These are phyloP conservation scores for Channa argus DNA, from an alignment of 2,113 vertebrate species.

Conservation along the genomic window DNA sequence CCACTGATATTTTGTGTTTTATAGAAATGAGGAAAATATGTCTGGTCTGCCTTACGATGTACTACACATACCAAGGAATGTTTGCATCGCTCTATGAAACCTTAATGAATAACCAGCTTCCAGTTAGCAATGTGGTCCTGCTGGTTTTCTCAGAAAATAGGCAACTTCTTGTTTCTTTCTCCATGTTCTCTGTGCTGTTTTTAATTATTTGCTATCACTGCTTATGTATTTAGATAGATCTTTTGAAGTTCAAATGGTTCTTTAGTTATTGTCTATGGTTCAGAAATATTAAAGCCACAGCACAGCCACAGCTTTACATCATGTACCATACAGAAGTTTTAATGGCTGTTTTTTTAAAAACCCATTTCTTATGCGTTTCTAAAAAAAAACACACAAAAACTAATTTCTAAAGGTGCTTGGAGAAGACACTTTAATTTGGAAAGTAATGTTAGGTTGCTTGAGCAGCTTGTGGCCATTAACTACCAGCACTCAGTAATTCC, in stretches of 20 bases:
- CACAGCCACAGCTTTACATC: slow-evolving; percentile 39
- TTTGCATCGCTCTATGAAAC: slow-evolving; percentile 48
- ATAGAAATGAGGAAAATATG: slow-evolving; percentile 61
- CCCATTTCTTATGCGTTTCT: no score
- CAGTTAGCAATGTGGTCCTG: slow-evolving; percentile 42
- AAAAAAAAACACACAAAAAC: no score
- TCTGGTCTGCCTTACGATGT: slow-evolving; percentile 45
- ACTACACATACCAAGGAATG: slow-evolving; percentile 36
- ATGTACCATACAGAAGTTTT: slow-evolving; percentile 22
- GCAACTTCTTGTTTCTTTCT: slow-evolving; percentile 3
- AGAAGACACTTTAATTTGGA: background rate
- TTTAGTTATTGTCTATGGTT: slow-evolving; percentile 18
- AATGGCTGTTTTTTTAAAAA: no score
- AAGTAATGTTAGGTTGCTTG: background rate
- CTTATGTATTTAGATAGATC: slow-evolving; percentile 20
- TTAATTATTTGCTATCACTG: slow-evolving; percentile 23
- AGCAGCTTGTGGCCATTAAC: background rate
- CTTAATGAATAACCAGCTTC: slow-evolving; percentile 44
- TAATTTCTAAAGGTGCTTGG: no score
- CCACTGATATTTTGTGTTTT: slow-evolving; percentile 68
- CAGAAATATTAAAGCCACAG: slow-evolving; percentile 38
- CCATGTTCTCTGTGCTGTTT: slow-evolving; percentile 24
- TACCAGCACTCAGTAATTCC: slow-evolving; percentile 2
- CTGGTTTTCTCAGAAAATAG: slow-evolving; percentile 49
- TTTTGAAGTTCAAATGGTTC: slow-evolving; percentile 30